Base-by-base conservation (phyloP, 2,797 vertebrate species). In the Denticeps clupeoides region DNA sequence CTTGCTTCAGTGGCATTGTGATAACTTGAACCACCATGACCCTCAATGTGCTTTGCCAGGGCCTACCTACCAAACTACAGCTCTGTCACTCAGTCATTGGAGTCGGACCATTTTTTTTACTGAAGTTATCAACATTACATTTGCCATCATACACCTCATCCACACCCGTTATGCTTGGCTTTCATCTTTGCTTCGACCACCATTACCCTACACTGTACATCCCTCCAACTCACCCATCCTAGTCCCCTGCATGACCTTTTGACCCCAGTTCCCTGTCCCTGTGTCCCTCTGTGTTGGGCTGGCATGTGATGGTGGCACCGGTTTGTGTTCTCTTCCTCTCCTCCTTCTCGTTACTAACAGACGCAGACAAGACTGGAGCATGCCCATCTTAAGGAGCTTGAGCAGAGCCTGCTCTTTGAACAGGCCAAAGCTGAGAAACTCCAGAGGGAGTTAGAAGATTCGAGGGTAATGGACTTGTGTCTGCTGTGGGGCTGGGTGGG, bases 231-330 rank as follows among this genome's bases (percentile, higher is more conserved):
- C 29, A 46, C 41, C 9, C 21, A 32, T 49, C 49, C 12, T 46
- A 58, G 28, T 35, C 23, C 45, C n/a, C n/a, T n/a, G n/a, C n/a
- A n/a, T n/a, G n/a, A n/a, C n/a, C n/a, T n/a, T n/a, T n/a, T n/a
- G n/a, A 33, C 47, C 48, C 47, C 48, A 51, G 63, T 25, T 52
- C 56, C 52, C 53, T 50, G 62, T 56, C 43, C 28, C 46, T 24
- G 63, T 58, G 64, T 56, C 69, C 64, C 68, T 81, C 71, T 79
- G 75, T 82, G 73, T 87, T 66, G 83, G 88, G 89, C 93, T 93
- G 88, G 94, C 93, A 91, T 90, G 93, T 95, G 91, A 97, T 84
- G 90, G 93, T 91, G 92, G 93, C 94, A 91, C 92, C 88, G 88
- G 92, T 90, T 38, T 69, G 90, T 97, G 86, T 95, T 93, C 85